Evolutionary conservation across 2,797 vertebrate genomes (phyloP).

Genomic region (Carcharodon carcharias): DNA sequence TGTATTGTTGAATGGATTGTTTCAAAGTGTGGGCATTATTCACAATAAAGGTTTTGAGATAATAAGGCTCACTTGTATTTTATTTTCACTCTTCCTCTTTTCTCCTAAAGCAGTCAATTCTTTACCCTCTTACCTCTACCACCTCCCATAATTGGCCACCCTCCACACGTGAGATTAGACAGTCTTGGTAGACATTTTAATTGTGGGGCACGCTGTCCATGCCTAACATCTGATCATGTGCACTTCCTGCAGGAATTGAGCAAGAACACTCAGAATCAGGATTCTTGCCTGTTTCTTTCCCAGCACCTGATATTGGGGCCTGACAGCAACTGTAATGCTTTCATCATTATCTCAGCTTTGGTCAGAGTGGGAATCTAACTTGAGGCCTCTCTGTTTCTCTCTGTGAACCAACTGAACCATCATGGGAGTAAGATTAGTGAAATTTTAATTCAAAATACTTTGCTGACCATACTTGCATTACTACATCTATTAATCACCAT

Average conservation of each 20-base stretch:
- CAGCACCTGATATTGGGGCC: too few relatives aligned
- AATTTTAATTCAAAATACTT: not conserved
- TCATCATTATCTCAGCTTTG: too few relatives aligned
- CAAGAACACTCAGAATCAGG: too few relatives aligned
- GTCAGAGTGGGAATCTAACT: too few relatives aligned
- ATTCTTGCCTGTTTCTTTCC: too few relatives aligned
- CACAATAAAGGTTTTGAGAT: not conserved
- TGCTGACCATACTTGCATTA: not conserved
- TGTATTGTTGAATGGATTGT: not conserved
- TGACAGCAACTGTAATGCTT: too few relatives aligned
- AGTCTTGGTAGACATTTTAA: too few relatives aligned
- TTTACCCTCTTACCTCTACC: not conserved
- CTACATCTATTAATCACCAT: not conserved
- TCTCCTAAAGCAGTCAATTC: not conserved
- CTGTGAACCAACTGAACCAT: too few relatives aligned
- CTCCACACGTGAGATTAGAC: not conserved
- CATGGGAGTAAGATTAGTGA: not conserved
- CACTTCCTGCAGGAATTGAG: too few relatives aligned
- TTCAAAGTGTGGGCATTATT: not conserved
- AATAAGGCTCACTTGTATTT: not conserved
- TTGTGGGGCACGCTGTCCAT: too few relatives aligned
- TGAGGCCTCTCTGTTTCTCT: too few relatives aligned
- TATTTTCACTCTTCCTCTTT: not conserved
- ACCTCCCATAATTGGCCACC: not conserved
- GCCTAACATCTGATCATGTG: too few relatives aligned